These are phyloP conservation scores for Buphagus erythrorhynchus DNA, from an alignment of 2,797 vertebrate species.

Conservation along the genomic window DNA sequence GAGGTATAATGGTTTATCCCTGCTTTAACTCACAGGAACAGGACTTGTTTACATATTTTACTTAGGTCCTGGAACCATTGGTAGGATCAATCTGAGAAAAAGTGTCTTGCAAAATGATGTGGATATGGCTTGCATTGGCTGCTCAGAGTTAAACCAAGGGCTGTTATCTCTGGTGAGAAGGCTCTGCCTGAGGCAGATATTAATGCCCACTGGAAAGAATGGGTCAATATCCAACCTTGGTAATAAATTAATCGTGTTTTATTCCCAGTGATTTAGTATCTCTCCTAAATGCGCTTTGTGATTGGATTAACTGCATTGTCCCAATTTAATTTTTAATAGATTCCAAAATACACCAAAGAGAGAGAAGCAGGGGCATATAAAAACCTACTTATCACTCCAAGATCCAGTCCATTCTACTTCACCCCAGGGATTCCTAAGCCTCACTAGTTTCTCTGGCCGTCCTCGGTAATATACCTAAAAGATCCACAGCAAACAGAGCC, in stretches of 20 bases:
- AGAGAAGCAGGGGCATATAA: not conserved
- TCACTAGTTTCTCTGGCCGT: constrained; percentile 80
- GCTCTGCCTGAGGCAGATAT: not conserved
- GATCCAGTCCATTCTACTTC: constrained; percentile 90
- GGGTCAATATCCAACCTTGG: not conserved
- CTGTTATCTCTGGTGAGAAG: not conserved
- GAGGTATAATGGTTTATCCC: not conserved
- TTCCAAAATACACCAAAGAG: not conserved
- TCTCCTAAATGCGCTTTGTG: not conserved
- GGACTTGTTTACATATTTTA: not conserved
- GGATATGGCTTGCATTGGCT: not conserved
- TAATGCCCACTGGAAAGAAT: not conserved
- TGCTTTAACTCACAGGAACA: not conserved
- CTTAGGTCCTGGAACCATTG: not conserved
- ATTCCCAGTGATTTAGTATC: not conserved
- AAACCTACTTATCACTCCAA: constrained; percentile 89
- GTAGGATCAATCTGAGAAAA: not conserved
- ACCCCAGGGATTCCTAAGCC: constrained; percentile 93
- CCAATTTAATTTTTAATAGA: not conserved
- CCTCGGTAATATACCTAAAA: constrained; percentile 81
- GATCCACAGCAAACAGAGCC: not conserved
- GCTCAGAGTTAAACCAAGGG: not conserved
- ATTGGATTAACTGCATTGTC: not conserved
- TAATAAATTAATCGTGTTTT: constrained; percentile 36
- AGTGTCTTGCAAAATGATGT: not conserved